These are phyloP conservation scores for Macropis europaea DNA, from an alignment of 2,888 invertebrate species.

Conservation along the genomic window DNA sequence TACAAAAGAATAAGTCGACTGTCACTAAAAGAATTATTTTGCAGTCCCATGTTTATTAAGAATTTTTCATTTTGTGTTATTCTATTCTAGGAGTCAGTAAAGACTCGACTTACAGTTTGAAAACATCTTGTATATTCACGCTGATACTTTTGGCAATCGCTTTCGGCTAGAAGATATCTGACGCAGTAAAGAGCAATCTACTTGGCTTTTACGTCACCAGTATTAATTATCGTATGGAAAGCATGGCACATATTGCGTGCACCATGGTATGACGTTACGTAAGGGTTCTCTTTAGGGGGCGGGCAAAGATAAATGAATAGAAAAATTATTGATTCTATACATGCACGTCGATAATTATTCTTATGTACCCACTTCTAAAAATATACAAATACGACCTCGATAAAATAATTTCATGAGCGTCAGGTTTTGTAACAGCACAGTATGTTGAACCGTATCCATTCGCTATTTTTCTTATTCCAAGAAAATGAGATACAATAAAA, in stretches of 20 bases:
- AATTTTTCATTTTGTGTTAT: too few species aligned
- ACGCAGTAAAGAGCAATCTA: conserved; percentile 49
- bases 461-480: too few species aligned
- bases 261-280: conserved; percentile 49
- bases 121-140: background rate
- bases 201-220: conserved; percentile 21
- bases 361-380: too few species aligned
- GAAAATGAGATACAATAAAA: too few species aligned
- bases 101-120: background rate
- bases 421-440: too few species aligned
- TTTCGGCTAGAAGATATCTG: conserved; percentile 40
- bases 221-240: conserved; percentile 28
- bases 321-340: conserved; percentile 10
- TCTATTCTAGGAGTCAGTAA: too few species aligned
- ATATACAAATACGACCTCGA: background rate
- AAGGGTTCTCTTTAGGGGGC: conserved; percentile 3
- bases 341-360: background rate
- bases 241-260: conserved; percentile 50
- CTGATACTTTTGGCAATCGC: conserved; percentile 58
- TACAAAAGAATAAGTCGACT: too few species aligned
- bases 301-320: conserved; percentile 46
- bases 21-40: too few species aligned
- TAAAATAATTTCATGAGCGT: background rate
- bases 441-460: too few species aligned
- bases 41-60: too few species aligned